These are phyloP conservation scores for Stratiomys singularior DNA, from an alignment of 2,888 invertebrate species.

Conservation along the genomic window DNA sequence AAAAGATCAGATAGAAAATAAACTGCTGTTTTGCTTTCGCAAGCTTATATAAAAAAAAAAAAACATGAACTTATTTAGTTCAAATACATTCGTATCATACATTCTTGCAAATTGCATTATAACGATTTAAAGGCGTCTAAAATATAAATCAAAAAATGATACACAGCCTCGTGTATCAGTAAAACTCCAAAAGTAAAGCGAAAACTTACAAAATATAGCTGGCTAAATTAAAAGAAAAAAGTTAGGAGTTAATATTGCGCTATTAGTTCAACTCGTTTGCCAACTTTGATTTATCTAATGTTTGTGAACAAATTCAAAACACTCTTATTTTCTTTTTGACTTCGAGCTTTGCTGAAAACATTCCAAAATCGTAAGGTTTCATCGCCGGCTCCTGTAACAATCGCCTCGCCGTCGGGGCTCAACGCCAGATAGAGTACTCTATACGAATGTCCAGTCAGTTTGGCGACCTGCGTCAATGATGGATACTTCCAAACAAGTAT, in stretches of 20 bases:
- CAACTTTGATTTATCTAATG: conserved; percentile 71
- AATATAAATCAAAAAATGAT: conserved; percentile 41
- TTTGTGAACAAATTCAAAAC: conserved; percentile 93
- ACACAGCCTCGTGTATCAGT: background rate
- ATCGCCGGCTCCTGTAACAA: conserved; percentile 98
- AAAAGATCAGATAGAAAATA: conserved; percentile 40
- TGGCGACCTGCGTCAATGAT: conserved; percentile 94
- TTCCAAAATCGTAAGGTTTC: conserved; percentile 99
- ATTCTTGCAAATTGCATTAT: background rate
- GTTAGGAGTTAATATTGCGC: conserved; percentile 45
- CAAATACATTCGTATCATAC: background rate
- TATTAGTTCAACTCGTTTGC: conserved; percentile 16
- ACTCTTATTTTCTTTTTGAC: conserved; percentile 93
- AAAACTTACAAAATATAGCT: conserved; percentile 30
- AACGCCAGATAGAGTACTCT: conserved; percentile 95
- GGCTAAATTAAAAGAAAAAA: conserved; percentile 48
- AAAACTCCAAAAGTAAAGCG: conserved; percentile 24
- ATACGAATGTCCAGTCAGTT: conserved; percentile 96
- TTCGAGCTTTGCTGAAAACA: conserved; percentile 96
- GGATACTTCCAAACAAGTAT: conserved; percentile 99
- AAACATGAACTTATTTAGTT: background rate
- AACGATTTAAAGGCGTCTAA: background rate
- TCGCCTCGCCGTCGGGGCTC: conserved; percentile 98
- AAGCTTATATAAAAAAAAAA: conserved; percentile 1
- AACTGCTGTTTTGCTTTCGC: conserved; percentile 1